Percentiles rank a stretch among this genome's conserved stretches.
Evolutionary conservation across 2,113 vertebrate species (phyloP).

Genomic region (Numida meleagris): DNA sequence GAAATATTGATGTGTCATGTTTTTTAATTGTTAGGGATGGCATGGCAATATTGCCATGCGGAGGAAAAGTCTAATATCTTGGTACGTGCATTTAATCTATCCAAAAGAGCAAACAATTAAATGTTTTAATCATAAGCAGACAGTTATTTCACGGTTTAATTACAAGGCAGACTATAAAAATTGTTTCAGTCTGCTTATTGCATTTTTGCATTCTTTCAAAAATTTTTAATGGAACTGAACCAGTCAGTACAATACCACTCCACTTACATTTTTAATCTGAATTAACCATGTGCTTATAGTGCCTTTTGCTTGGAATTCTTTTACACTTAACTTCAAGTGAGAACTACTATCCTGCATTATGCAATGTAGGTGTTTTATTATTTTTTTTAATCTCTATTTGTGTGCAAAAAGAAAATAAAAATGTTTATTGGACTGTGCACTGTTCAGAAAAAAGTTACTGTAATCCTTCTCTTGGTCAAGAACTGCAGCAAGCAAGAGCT

Average conservation of each 20-base stretch:
- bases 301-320: neutral
- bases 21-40: neutral
- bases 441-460: neutral
- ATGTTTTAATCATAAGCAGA: constrained; percentile 31
- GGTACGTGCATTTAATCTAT: neutral
- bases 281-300: neutral
- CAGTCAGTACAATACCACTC: neutral
- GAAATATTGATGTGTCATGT: neutral
- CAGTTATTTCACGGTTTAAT: constrained; percentile 33
- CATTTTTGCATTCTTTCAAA: neutral
- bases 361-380: neutral
- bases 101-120: neutral
- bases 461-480: neutral
- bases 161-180: constrained; percentile 8
- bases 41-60: neutral
- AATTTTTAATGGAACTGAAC: neutral
- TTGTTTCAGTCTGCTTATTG: neutral
- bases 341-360: neutral
- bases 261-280: neutral
- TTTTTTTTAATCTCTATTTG: neutral
- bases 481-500: neutral
- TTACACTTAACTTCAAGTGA: neutral
- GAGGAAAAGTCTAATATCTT: neutral
- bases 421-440: neutral
- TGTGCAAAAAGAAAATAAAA: neutral